Conservation (phyloP, 2,888 invertebrate species). For the Drosophila prolongata region DNA sequence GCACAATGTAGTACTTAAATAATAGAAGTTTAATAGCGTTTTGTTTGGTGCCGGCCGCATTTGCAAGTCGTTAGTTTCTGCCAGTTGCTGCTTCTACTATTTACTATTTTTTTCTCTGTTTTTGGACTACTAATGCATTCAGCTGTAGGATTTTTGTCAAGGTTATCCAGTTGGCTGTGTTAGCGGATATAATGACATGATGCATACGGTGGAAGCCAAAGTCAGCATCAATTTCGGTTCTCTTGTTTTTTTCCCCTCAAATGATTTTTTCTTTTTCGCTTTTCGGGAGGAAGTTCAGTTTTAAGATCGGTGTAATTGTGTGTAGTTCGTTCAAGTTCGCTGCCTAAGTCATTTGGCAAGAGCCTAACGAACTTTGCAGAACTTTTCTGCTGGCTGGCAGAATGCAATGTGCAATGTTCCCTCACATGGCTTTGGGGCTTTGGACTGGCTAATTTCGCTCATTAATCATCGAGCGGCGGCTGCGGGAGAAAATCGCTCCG, state of each 20-base stretch:
- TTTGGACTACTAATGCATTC: constrained; percentile 83
- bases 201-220: constrained; percentile 51
- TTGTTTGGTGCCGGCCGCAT: constrained; percentile 67
- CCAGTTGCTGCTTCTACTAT: constrained; percentile 22
- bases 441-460: constrained; percentile 72
- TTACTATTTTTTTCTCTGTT: constrained; percentile 40
- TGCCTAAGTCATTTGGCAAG: constrained; percentile 77
- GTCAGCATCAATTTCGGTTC: constrained; percentile 55
- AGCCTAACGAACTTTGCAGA: constrained; percentile 47
- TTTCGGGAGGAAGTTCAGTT: constrained; percentile 51
- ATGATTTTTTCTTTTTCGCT: constrained; percentile 20
- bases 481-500: constrained; percentile 58
- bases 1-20: constrained; percentile 82
- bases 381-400: constrained; percentile 10
- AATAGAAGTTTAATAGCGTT: constrained; percentile 81
- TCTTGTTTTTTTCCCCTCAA: constrained; percentile 12
- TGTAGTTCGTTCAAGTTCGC: constrained; percentile 73
- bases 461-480: constrained; percentile 65
- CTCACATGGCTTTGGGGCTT: constrained; percentile 12
- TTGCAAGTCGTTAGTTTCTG: constrained; percentile 65
- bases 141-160: constrained; percentile 84
- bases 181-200: constrained; percentile 80
- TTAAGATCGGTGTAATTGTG: constrained; percentile 66
- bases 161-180: constrained; percentile 71
- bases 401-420: constrained; percentile 31